phyloP scores from a whole-genome alignment of 1,140 invertebrate species.

The Ericerus pela region DNA sequence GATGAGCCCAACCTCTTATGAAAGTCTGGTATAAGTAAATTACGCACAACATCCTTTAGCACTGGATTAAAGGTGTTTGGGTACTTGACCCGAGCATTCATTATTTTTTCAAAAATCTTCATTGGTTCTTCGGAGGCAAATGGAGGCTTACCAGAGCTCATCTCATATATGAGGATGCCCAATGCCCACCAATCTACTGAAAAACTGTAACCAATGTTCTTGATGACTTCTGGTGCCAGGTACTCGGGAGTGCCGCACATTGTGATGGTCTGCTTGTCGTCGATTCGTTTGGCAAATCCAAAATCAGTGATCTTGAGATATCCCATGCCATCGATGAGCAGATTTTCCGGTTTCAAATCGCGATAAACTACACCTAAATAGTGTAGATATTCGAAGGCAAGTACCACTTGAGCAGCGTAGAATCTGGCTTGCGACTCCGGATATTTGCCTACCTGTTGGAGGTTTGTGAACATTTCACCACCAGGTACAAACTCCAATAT shows the following conservation, averaged over 20 bases:
- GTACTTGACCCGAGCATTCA: slow-evolving; percentile 56
- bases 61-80: slow-evolving; percentile 51
- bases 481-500: slow-evolving; percentile 66
- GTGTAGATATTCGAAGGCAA: slow-evolving; percentile 87
- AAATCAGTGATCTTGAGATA: slow-evolving; percentile 96
- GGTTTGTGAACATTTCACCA: slow-evolving; percentile 68
- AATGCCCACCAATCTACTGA: slow-evolving; percentile 90
- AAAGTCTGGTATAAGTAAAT: slow-evolving; percentile 71
- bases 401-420: slow-evolving; percentile 87
- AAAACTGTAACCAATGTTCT: slow-evolving; percentile 82
- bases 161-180: slow-evolving; percentile 81
- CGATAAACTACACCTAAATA: slow-evolving; percentile 69
- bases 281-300: slow-evolving; percentile 88
- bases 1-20: not conserved
- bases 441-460: slow-evolving; percentile 37
- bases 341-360: slow-evolving; percentile 80
- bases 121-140: slow-evolving; percentile 59
- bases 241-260: slow-evolving; percentile 92
- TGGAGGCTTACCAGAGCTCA: slow-evolving; percentile 50
- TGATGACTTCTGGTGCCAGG: slow-evolving; percentile 82
- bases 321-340: slow-evolving; percentile 77
- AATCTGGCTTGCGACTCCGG: slow-evolving; percentile 63
- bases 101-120: slow-evolving; percentile 81
- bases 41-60: slow-evolving; percentile 70
- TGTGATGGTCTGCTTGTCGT: slow-evolving; percentile 86